Base-by-base conservation (phyloP, 2,113 vertebrate species). In the Triplophysa tibetana region DNA sequence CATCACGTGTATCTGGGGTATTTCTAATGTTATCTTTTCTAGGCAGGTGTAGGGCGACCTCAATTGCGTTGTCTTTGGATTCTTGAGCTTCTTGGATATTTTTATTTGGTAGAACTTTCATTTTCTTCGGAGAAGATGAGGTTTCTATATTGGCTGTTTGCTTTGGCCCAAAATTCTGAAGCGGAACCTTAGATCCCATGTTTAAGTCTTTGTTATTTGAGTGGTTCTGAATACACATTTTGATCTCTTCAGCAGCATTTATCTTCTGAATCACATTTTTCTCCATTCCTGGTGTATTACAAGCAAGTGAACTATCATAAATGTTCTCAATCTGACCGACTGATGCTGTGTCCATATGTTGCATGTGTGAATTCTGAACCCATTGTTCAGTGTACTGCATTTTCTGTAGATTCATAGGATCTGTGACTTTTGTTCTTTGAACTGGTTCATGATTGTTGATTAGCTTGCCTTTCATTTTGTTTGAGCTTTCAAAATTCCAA, bases 81-180 rank as follows among this genome's bases (percentile, higher is more conserved):
- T 38, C 89, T 83, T 86, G 77, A 11, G 56, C 76, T 62, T 19
- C 66, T 14, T 82, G n/a, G 50, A 82, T 43, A 24, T 0, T 29
- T 84, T 77, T 80, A 82, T 38, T 9, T n/a, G 85, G 67, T 19
- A 86, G 58, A 69, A 85, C 85, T 88, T 87, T 91, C 8, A 84
- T 85, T 84, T 89, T 87, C 82, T 91, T 92, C 23, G 89, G 88
- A 45, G 91, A 91, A 3, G 85, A 65, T 5, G 90, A 89, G n/a
- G 3, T 80, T 50, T 81, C 23, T 86, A 19, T 17, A 56, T 54
- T 86, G 89, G 2, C 41, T 54, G 23, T 52, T 72, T 83, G 89
- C 81, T 87, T 87, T 33, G 88, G 83, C 24, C 83, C 89, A 76
- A 90, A 91, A 82, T 85, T 90, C 54, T 89, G 79, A 67, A 84